Base-by-base conservation (phyloP, 2,888 invertebrate species). In the Rhamphomyia laevipes region DNA sequence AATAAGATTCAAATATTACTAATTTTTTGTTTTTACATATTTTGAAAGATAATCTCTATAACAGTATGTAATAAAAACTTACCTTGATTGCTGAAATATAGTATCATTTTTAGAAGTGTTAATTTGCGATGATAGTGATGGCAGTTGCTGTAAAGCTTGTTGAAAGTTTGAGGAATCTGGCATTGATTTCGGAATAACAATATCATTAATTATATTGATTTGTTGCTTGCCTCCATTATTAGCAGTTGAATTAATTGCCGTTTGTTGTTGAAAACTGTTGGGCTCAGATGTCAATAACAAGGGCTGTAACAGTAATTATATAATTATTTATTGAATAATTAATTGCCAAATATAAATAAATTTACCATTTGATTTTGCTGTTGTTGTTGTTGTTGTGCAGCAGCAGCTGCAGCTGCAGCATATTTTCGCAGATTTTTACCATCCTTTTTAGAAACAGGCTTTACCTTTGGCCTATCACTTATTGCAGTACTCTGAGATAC, bases 381-480 rank as follows among this genome's bases (percentile, higher is more conserved):
- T 47, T 70, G 55, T 46, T 67, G 68, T 54, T 69, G 68, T 51
- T 66, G 67, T 56, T 67, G 67, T 47, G 68, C 57, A 11, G 58
- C 52, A 16, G 55, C 64, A 57, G 57, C 59, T 55, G 57, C 60
- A 56, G 71, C 63, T 52, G 72, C 68, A 51, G 72, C 68, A 59
- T 75, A 72, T 67, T 85, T 85, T 58, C 83, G 77, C 53, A 78
- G 73, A 63, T 80, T 81, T 68, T 86, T 86, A 45, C 82, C 79
- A 65, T 85, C 86, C 67, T 86, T 87, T 66, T 88, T 86, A 46
- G 84, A 81, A 46, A 81, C 81, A 40, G 86, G 82, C 70, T 87
- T 89, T 42, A 83, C 86, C 70, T 86, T 87, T 51, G 86, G 86
- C 60, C 88, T 79, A 71, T 89, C 88, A 72, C 85, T 85, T 60